Percentiles rank a stretch among this genome's conserved stretches.
These are phyloP conservation scores for Hylaeus anthracinus DNA, from an alignment of 1,140 invertebrate genomes.

Conservation along the genomic window DNA sequence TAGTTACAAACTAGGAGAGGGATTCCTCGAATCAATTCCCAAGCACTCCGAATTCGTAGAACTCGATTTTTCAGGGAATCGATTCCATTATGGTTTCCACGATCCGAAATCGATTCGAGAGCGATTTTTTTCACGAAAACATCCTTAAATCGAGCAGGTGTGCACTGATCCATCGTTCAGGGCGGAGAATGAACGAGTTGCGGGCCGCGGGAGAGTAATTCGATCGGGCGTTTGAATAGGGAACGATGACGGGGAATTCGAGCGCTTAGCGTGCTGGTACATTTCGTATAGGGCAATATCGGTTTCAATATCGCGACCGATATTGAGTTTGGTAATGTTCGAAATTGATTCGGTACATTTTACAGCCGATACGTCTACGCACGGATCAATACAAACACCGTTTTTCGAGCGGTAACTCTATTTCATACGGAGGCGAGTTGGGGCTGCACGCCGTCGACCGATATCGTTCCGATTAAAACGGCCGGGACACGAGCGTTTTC, in stretches of 20 bases:
- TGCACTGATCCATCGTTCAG: not conserved
- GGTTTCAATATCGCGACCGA: constrained; percentile 51
- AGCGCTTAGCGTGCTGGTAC: constrained; percentile 34
- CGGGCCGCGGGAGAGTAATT: constrained; percentile 39
- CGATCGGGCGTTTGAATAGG: constrained; percentile 53
- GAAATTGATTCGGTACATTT: constrained; percentile 45
- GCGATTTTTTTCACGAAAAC: too few relatives aligned
- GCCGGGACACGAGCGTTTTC: constrained; percentile 23
- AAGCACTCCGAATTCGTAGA: too few relatives aligned
- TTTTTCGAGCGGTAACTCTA: constrained; percentile 53
- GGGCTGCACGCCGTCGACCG: constrained; percentile 11
- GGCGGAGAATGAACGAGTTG: constrained; percentile 37
- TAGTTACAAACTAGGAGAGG: too few relatives aligned
- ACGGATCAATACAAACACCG: constrained; percentile 46
- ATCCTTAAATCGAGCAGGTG: too few relatives aligned
- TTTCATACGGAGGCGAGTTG: constrained; percentile 20
- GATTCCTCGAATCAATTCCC: too few relatives aligned
- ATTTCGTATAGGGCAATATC: constrained; percentile 49
- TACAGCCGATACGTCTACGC: constrained; percentile 45
- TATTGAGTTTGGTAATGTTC: constrained; percentile 26
- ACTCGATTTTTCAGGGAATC: too few relatives aligned
- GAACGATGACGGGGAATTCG: constrained; percentile 45
- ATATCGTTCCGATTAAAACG: constrained; percentile 48
- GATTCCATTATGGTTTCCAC: too few relatives aligned
- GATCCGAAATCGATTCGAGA: too few relatives aligned